These are phyloP conservation scores for Naja naja DNA, from an alignment of 2,113 vertebrate genomes.

Conservation along the genomic window DNA sequence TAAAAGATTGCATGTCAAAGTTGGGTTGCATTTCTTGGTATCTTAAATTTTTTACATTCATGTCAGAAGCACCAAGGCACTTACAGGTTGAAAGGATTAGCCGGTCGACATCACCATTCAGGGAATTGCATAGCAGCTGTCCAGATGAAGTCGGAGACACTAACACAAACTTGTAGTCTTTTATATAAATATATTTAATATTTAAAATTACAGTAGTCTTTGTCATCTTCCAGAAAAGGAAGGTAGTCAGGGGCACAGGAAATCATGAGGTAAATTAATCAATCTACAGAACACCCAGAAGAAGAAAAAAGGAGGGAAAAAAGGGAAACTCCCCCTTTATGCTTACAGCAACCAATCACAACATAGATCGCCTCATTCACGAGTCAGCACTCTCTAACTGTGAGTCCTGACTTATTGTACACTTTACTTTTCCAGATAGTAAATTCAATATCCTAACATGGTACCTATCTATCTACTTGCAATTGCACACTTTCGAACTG, in stretches of 20 bases:
- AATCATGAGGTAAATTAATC: not conserved
- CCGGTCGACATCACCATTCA: not conserved
- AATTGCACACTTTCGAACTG: not conserved
- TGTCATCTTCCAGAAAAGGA: not conserved
- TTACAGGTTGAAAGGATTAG: not conserved
- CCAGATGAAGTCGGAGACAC: not conserved
- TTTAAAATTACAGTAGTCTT: not conserved
- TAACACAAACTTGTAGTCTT: not conserved
- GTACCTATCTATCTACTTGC: not conserved
- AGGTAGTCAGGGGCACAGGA: not conserved
- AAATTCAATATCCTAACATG: not conserved
- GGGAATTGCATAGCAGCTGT: not conserved
- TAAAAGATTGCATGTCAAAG: not conserved
- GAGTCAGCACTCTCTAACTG: too few relatives aligned
- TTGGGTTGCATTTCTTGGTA: not conserved
- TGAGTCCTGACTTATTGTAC: too few relatives aligned
- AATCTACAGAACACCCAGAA: not conserved
- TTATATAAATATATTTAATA: not conserved
- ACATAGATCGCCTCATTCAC: too few relatives aligned
- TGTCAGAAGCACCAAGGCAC: not conserved
- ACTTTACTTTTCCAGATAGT: too few relatives aligned
- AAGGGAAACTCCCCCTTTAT: not conserved
- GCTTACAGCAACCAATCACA: too few relatives aligned
- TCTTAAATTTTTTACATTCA: not conserved
- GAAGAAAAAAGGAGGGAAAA: too few relatives aligned